Base-by-base conservation (phyloP, 2,797 vertebrate species). In the Meda fulgida region DNA sequence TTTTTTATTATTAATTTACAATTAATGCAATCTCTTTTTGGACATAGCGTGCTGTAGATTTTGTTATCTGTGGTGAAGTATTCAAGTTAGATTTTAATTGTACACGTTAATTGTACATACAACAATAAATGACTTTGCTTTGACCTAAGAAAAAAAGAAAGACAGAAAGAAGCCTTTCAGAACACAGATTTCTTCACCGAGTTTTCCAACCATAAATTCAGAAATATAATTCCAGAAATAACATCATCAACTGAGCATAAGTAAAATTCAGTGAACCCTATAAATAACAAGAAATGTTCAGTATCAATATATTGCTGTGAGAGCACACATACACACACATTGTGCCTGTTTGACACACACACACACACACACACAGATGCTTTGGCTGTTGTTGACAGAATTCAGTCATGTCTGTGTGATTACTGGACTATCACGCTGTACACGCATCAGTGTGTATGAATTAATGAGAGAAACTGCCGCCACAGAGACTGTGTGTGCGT, bases 351-450 rank as follows among this genome's bases (percentile, higher is more conserved):
- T 81, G 48, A 58, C 36, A 21, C 51, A 53, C 51, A 53, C 51
- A 55, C 51, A 53, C 51, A 53, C 51, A 73, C 51, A 51, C 80
- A 78, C 65, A 67, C 67, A 90, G 89, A 89, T 90, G 89, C 89
- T 86, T 83, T 85, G 86, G 88, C 86, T 87, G 87, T 90, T 90
- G 89, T 90, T 91, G 88, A 86, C 88, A 89, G 89, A 90, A 88
- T 84, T 89, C 87, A 88, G 89, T 89, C 86, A 77, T 91, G 88
- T 91, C 87, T 91, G 88, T 89, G 88, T 91, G 90, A 89, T 90
- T 89, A 88, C 90, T 91, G 90, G 90, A 90, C 88, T 89, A 90
- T 90, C 83, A 78, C 85, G 67, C 88, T 81, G 84, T 90, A 89
- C 90, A 90, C 79, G 90, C 90, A 88, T 89, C 87, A 71, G 87